phyloP scores from a whole-genome alignment of 2,113 vertebrate genomes.

The Oxyura jamaicensis region DNA sequence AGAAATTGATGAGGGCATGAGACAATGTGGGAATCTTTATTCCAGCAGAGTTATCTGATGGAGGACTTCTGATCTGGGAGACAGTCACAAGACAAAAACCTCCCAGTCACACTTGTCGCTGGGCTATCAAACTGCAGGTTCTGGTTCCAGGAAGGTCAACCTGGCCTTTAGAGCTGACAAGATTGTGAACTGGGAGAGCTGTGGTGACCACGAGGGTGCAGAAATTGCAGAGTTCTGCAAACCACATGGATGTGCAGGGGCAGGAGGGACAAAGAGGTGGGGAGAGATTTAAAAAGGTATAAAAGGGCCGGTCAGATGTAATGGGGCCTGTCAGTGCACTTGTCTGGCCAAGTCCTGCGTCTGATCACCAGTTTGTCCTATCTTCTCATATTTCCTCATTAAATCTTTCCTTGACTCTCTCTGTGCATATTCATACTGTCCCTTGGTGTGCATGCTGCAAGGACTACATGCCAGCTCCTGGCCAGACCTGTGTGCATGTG shows the following conservation, averaged over 20 bases:
- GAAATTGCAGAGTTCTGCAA: not conserved
- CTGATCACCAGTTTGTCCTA: not conserved
- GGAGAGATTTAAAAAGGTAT: not conserved
- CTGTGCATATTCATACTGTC: not conserved
- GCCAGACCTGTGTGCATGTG: too few species aligned
- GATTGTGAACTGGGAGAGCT: not conserved
- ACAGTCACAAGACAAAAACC: not conserved
- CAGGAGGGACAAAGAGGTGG: not conserved
- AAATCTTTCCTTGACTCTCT: not conserved
- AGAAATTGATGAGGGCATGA: too few species aligned
- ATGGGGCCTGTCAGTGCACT: not conserved
- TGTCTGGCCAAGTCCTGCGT: not conserved
- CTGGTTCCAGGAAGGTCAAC: too few species aligned
- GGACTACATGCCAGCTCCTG: too few species aligned
- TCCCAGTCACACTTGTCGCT: not conserved
- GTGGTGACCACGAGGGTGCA: not conserved
- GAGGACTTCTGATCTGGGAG: not conserved
- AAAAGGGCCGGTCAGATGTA: not conserved
- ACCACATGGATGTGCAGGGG: not conserved
- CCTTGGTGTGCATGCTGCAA: not conserved
- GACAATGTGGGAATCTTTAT: too few species aligned
- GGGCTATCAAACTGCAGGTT: too few species aligned
- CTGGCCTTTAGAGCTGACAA: too few species aligned
- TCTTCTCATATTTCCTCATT: not conserved
- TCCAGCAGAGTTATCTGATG: not conserved